phyloP scores from a whole-genome alignment of 2,888 invertebrate species.

The Paralinhomoeus sp. region DNA sequence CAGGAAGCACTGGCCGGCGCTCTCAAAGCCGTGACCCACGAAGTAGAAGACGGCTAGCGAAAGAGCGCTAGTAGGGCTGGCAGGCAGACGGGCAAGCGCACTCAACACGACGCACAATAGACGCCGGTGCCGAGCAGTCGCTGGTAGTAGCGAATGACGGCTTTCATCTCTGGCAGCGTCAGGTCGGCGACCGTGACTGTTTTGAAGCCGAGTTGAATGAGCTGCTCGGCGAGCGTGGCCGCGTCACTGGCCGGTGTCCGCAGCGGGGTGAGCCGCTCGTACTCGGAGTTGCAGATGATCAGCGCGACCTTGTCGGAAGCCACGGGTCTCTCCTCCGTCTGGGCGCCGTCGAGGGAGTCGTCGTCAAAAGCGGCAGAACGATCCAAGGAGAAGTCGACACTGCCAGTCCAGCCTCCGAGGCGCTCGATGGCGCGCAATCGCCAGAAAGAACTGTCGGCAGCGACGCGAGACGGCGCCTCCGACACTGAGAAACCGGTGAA shows the following conservation, averaged over 20 bases:
- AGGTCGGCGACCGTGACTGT: constrained; percentile 29
- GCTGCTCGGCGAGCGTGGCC: constrained; percentile 21
- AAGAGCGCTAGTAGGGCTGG: neutral
- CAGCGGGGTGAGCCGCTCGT: constrained; percentile 18
- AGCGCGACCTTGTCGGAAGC: constrained; percentile 28
- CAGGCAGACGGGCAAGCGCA: neutral
- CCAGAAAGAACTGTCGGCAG: too few species aligned
- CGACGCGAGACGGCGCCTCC: too few species aligned
- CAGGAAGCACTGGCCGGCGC: constrained; percentile 28
- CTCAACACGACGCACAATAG: constrained; percentile 14
- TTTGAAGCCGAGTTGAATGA: constrained; percentile 26
- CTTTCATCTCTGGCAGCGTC: constrained; percentile 27
- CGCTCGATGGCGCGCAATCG: too few species aligned
- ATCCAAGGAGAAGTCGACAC: too few species aligned
- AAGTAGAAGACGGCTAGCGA: constrained; percentile 27
- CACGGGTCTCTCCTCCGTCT: neutral
- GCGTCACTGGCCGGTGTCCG: constrained; percentile 26
- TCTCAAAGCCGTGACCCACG: constrained; percentile 31
- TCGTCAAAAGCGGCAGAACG: too few species aligned
- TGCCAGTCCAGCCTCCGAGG: too few species aligned
- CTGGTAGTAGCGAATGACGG: constrained; percentile 27
- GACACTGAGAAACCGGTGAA: too few species aligned
- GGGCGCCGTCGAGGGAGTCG: neutral
- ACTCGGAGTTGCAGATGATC: constrained; percentile 29
- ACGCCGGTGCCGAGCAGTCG: constrained; percentile 27